Base-by-base conservation (phyloP, 2,113 vertebrate species). In the Mobula birostris region DNA sequence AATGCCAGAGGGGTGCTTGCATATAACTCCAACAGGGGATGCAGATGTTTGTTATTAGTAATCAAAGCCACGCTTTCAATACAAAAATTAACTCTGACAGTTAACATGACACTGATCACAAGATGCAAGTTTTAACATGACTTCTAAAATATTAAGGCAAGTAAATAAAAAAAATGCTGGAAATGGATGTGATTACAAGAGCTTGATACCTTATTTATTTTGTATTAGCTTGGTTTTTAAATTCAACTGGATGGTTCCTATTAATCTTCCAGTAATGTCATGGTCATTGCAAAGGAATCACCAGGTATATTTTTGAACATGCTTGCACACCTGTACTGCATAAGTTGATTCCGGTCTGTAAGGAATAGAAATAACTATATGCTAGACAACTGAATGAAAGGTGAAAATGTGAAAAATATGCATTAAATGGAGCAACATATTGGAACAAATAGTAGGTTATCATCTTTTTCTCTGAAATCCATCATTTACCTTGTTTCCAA, bases 31-130 rank as follows among this genome's bases (percentile, higher is more conserved):
- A 97, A 97, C 78, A 91, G n/a, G 5, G 74, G 56, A 78, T 91
- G 90, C 68, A 94, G 68, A 91, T 94, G 70, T 94, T 91, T 63
- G 85, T 76, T n/a, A 21, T 85, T 94, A 85, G 61, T 61, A n/a
- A 97, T 96, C 97, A 97, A 96, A 97, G 96, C 96, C 0, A 61
- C 96, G 95, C 97, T 97, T 97, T 95, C 96, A 96, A 96, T 97
- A 96, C 96, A 96, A 95, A 95, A 94, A 95, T 96, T 96, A 96
- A 96, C 48, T 83, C 85, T 90, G 63, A 32, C 61, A 15, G 27
- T n/a, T 36, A 90, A 90, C 29, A 90, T 90, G 87, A 68, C 61
- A 90, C 14, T 66, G 61, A 90, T n/a, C 17, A 68, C 87, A 90
- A 90, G 63, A 90, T 68, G 14, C 6, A 19, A 14, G 17, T 63